Conservation (phyloP, 2,113 vertebrate species). For the Triplophysa rosa region DNA sequence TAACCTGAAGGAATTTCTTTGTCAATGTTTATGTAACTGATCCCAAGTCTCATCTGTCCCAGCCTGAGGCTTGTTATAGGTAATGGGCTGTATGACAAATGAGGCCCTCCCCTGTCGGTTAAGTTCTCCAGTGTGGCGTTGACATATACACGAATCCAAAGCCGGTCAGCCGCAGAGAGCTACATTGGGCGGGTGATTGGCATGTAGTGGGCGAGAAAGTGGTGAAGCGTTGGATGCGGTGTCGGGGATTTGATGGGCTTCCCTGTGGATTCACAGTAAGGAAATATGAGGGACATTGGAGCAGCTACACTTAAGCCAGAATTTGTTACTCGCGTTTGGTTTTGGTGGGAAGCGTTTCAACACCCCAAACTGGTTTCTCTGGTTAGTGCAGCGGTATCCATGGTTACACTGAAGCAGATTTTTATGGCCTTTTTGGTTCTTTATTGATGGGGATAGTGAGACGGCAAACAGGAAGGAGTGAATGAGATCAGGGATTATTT, state of each 20-base stretch:
- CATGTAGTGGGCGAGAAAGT: constrained; percentile 26
- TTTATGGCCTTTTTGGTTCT: not conserved
- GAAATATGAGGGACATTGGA: constrained; percentile 4
- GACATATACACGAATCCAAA: constrained; percentile 11
- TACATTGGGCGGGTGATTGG: constrained; percentile 18
- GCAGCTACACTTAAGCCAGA: not conserved
- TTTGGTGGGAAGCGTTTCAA: constrained; percentile 21
- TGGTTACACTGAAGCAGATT: constrained; percentile 14
- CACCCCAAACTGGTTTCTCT: constrained; percentile 9
- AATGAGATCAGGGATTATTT: not conserved
- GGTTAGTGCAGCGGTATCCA: constrained; percentile 10
- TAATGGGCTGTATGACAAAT: constrained; percentile 26
- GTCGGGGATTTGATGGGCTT: constrained; percentile 28
- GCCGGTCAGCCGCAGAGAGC: constrained; percentile 12
- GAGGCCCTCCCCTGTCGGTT: constrained; percentile 6
- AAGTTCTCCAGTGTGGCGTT: not conserved
- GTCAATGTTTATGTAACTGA: constrained; percentile 14
- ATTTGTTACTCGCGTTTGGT: not conserved
- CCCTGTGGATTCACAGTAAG: constrained; percentile 31
- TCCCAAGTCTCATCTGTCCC: constrained; percentile 1
- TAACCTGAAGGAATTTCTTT: constrained; percentile 28
- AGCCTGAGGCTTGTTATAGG: constrained; percentile 27
- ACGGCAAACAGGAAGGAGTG: not conserved
- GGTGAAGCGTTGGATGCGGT: constrained; percentile 2
- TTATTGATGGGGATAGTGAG: not conserved